Evolutionary conservation across 2,888 invertebrate species (phyloP), one percentile per base, ranked within the genome.

Genomic region (Cephus nigrinus): DNA sequence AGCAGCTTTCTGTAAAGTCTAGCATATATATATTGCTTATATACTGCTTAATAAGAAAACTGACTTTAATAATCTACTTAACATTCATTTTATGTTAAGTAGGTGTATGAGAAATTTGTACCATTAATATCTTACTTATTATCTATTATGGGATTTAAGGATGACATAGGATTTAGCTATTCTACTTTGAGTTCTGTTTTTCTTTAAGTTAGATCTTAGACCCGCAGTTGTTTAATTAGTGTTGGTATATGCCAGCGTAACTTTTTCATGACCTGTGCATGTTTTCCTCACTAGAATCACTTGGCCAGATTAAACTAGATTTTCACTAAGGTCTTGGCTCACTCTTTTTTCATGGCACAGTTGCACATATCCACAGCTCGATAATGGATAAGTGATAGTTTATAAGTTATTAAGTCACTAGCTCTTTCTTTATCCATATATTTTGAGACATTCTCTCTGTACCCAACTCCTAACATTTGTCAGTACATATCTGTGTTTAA

Each of bases 211-310:
- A 55, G 1, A 55, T 23, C 23, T 55, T 55, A 55, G 23, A 23
- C 23, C 55, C 9, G 55, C 55, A 55, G 55, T 23, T 55, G 23
- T 55, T 55, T 55, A 55, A 23, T 9, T 55, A 55, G 55, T 55
- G 55, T 55, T 55, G 23, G 55, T 55, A 55, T 55, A 23, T 55
- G 5, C 40, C 40, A 55, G 23, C 32, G 69, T 74, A 71, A 69
- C 35, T 77, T 77, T 77, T 77, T 74, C 74, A 74, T 71, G 71
- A 77, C 35, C 77, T 75, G 71, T 71, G 77, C 77, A 77, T 77
- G 77, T 69, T 69, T 23, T 55, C 55, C 55, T 74, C 71, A 77
- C 73, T 74, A 77, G 77, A 71, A 77, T 77, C 77, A 77, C 74
- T 74, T 68, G 74, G 74, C 77, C 74, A 77, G 31, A 40, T 77